phyloP scores from a whole-genome alignment of 2,888 invertebrate genomes.

The Patella depressa region DNA sequence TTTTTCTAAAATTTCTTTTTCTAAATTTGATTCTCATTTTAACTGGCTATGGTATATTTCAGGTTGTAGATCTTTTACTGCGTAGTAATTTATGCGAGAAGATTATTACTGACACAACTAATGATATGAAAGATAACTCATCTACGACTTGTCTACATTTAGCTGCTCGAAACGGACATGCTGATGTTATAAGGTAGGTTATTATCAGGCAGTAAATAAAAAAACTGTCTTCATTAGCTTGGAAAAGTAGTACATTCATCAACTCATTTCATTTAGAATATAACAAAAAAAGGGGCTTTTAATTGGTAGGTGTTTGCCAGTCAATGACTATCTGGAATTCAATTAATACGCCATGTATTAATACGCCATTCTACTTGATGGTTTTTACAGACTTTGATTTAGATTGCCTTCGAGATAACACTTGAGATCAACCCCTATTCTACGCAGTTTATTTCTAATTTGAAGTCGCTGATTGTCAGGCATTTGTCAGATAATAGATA shows the following conservation, averaged over 20 bases:
- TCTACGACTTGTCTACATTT: constrained; percentile 71
- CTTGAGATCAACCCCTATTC: too few relatives aligned
- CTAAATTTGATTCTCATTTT: neutral
- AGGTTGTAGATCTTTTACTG: constrained; percentile 70
- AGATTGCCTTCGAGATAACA: too few relatives aligned
- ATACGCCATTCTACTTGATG: too few relatives aligned
- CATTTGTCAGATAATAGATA: too few relatives aligned
- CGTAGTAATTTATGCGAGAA: constrained; percentile 67
- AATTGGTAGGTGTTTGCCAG: too few relatives aligned
- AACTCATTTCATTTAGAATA: neutral
- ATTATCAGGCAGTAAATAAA: neutral
- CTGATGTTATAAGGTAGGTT: constrained; percentile 70
- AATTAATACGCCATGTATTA: too few relatives aligned
- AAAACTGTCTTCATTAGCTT: neutral
- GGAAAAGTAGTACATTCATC: neutral
- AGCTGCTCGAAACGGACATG: constrained; percentile 71
- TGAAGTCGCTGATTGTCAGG: too few relatives aligned
- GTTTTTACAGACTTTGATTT: too few relatives aligned
- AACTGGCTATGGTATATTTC: constrained; percentile 18
- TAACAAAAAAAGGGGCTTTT: neutral
- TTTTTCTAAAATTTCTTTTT: too few relatives aligned
- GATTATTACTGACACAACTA: constrained; percentile 63
- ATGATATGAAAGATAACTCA: constrained; percentile 68
- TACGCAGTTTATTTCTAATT: too few relatives aligned
- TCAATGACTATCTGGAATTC: too few relatives aligned